Evolutionary conservation across 2,888 invertebrate genomes (phyloP), one percentile per base, ranked within the genome.

Genomic region (Mesorhabditis belari): DNA sequence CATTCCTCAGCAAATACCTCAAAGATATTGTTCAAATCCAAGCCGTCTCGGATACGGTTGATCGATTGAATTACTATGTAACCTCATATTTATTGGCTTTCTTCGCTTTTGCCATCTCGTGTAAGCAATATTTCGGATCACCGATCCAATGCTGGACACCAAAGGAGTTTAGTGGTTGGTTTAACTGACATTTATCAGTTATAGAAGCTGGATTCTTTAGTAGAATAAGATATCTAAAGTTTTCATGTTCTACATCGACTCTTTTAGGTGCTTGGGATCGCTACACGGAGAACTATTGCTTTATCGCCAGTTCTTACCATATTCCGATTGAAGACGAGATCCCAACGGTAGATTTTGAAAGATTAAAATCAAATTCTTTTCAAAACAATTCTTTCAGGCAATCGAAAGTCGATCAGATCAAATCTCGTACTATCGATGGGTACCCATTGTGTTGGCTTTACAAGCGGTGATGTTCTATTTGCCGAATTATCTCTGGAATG

Each of bases 91-190:
- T 84, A 61, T 74, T 84, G 56, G 77, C 82, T 19, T 79, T 81
- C 66, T 78, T 82, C 60, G 78, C 83, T 4, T 67, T 83, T 56
- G 82, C 82, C 27, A 81, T 84, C 57, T 82, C 83, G 50, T 82
- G 83, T 55, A 82, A 84, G 65, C 84, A 84, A 75, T 83, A 84
- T 70, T 82, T 83, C 50, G 83, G 83, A 6, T 81, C 82, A 58
- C 83, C 83, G 9, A 84, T 84, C 53, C 83, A 83, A 67, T 84
- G 84, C 69, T 84, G 72, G 74, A 62, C 61, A 23, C 66, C 66
- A n/a, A 66, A 57, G 53, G 66, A 64, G 53, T 66, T 64, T 62
- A 57, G 50, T 54, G 60, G 66, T 66, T 17, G 25, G 25, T n/a
- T 25, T 23, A 3, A n/a, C 9, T 44, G 23, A 44, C 4, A 56